A percentile compares a stretch with the other conserved stretches of the same genome.
These are phyloP conservation scores for Zaprionus camerounensis DNA, from an alignment of 1,140 invertebrate genomes.

Conservation along the genomic window DNA sequence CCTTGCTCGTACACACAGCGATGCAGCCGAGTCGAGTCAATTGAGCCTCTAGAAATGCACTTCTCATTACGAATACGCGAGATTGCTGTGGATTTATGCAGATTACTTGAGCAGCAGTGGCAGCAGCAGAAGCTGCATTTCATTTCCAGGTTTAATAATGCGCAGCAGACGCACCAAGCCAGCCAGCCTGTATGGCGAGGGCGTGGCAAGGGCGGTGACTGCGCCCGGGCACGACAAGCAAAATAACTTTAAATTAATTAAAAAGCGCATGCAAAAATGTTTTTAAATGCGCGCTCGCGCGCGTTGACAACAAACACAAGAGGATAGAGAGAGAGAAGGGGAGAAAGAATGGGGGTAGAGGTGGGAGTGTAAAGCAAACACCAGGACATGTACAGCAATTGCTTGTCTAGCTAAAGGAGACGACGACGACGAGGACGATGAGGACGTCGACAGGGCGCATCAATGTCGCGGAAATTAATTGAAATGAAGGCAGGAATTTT, in stretches of 20 bases:
- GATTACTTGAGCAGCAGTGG: slow-evolving; percentile 54
- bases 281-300: slow-evolving; percentile 57
- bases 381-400: neutral
- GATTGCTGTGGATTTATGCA: slow-evolving; percentile 61
- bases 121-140: slow-evolving; percentile 56
- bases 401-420: slow-evolving; percentile 2
- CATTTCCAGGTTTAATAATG: slow-evolving; percentile 78
- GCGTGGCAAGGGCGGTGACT: neutral
- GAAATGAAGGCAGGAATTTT: slow-evolving; percentile 75
- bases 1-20: too few relatives aligned
- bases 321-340: neutral
- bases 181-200: neutral
- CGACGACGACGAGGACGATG: neutral
- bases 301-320: slow-evolving; percentile 65
- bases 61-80: slow-evolving; percentile 10
- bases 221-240: slow-evolving; percentile 52
- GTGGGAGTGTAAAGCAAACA: neutral
- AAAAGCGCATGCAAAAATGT: slow-evolving; percentile 79
- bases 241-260: slow-evolving; percentile 83
- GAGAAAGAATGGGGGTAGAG: neutral
- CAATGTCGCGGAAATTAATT: slow-evolving; percentile 82
- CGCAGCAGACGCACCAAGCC: slow-evolving; percentile 17
- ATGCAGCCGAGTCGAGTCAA: neutral
- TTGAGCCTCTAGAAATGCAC: slow-evolving; percentile 5
- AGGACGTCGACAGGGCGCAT: slow-evolving; percentile 63